Evolutionary conservation across 2,888 invertebrate genomes (phyloP), one percentile per base, ranked within the genome.

Genomic region (Lampropteryx suffumata): DNA sequence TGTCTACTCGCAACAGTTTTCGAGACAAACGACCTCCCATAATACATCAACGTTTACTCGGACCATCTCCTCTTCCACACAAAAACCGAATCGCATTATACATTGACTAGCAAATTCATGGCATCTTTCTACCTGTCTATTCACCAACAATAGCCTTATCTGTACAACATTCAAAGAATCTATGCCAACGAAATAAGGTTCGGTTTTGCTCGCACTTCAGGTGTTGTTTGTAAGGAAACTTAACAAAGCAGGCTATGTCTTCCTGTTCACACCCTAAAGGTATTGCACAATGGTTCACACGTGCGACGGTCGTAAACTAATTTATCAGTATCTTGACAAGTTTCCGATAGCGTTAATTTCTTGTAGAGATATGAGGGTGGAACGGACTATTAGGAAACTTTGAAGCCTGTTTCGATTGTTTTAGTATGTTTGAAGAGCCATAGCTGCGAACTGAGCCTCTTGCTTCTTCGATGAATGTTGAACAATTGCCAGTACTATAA

Each of bases 61-160:
- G 24, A 17, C 39, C 29, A 39, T 28, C 17, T 37, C 32, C n/a
- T 24, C 21, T 32, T 27, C 26, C 21, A 12, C 33, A 24, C 34
- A 26, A 50, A 39, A 48, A 55, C 56, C 55, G 42, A 59, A 64
- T 54, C 53, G 44, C 59, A 54, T 58, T 58, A 59, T 50, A 37
- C 39, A 29, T 29, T 39, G 32, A 27, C 59, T 43, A 52, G 27
- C 60, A 54, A 62, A 64, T 63, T 60, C 57, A 63, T 61, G 52
- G 29, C 52, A 41, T 46, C 34, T n/a, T 21, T 61, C 58, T 67
- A 66, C 66, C 66, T 66, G 65, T 49, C 50, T 54, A 43, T 39
- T 32, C 43, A 53, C 55, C 49, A 45, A 35, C 24, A 24, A 24
- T 26, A 24, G 14, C 36, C 27, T 26, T 29, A 32, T 4, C 11